Conservation (phyloP, 2,113 vertebrate species). For the Pseudolaguvia tuberculata region DNA sequence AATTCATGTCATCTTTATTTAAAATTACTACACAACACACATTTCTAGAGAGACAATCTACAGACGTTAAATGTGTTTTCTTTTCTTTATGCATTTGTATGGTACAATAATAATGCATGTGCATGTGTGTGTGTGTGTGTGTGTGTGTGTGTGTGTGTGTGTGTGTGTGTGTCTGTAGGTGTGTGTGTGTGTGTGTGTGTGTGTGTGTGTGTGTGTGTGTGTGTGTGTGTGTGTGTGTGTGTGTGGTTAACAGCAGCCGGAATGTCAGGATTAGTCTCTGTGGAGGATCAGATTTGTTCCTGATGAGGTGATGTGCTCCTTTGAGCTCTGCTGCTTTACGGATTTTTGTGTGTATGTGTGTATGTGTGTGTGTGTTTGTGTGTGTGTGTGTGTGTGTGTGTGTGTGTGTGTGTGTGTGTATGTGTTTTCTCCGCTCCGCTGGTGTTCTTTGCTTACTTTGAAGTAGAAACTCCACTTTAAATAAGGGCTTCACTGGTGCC, state of each 20-base stretch:
- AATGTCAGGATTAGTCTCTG: conserved; percentile 73
- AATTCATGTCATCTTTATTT: background rate
- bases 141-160: too few species aligned
- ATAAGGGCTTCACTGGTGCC: conserved; percentile 56
- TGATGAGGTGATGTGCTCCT: conserved; percentile 69
- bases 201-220: background rate
- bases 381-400: conserved; percentile 25
- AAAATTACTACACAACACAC: background rate
- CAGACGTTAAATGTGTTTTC: background rate
- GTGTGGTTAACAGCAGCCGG: conserved; percentile 56
- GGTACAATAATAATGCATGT: background rate
- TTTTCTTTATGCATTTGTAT: conserved; percentile 3
- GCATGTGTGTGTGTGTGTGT: too few species aligned
- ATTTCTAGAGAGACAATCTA: background rate
- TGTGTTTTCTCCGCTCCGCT: conserved; percentile 37
- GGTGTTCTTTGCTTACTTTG: conserved; percentile 54
- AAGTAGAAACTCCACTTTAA: conserved; percentile 61
- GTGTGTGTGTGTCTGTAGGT: conserved; percentile 2
- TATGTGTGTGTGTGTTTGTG: background rate
- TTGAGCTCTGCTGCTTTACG: conserved; percentile 57
- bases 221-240: background rate
- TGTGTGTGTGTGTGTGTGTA: conserved; percentile 25
- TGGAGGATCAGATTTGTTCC: conserved; percentile 67
- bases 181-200: conserved; percentile 15
- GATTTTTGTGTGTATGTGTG: too few species aligned